A percentile compares a stretch with the other conserved stretches of the same genome.
phyloP scores from a whole-genome alignment of 2,113 vertebrate genomes.

The Variabilichromis moorii region DNA sequence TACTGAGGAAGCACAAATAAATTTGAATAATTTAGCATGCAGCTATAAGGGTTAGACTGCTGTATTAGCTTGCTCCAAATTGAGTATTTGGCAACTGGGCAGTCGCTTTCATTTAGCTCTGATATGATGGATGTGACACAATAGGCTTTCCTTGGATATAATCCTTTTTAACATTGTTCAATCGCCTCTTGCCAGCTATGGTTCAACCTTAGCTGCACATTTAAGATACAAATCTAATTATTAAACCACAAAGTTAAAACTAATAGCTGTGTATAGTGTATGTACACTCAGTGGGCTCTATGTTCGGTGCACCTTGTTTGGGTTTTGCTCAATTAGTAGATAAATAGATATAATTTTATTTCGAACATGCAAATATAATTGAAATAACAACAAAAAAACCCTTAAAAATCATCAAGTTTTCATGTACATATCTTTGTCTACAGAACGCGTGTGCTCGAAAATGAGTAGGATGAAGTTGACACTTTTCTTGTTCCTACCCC shows the following conservation, averaged over 20 bases:
- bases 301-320: rapidly evolving
- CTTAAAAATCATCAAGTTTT: no score
- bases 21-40: conserved; percentile 51
- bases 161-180: neutral
- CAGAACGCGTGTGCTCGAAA: no score
- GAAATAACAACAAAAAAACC: no score
- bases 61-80: neutral
- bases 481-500: no score
- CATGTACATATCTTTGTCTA: no score
- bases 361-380: no score
- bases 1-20: conserved; percentile 21
- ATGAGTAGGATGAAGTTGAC: no score
- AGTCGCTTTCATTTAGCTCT: neutral
- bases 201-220: neutral
- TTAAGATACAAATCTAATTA: neutral
- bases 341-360: no score
- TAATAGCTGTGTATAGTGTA: neutral
- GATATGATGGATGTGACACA: neutral
- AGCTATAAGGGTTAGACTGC: neutral
- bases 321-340: neutral
- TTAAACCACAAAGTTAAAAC: neutral
- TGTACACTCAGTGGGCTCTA: rapidly evolving
- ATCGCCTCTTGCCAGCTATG: neutral
- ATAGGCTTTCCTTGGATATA: neutral
- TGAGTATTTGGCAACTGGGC: neutral